Base-by-base conservation (phyloP, 2,888 invertebrate genomes). In the Bugula neritina region DNA sequence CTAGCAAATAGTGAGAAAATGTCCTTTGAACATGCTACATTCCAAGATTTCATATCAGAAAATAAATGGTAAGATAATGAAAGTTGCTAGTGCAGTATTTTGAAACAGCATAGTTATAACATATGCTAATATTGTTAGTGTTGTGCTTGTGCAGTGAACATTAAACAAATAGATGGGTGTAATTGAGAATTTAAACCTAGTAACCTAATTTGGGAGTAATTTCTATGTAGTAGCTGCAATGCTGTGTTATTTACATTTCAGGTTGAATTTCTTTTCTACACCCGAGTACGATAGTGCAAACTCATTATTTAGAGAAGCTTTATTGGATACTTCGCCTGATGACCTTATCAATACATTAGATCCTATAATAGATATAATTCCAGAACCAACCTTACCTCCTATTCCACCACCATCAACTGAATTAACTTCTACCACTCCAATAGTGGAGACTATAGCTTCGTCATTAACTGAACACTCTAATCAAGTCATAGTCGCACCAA, bases 21-120 rank as follows among this genome's bases (percentile, higher is more conserved):
- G 2, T 31, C 31, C n/a, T 13, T 25, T 27, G 63, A 63, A 3
- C 17, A 21, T 2, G 25, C 63, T n/a, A 63, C 63, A 63, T 63
- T 63, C 63, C 63, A 63, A 10, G 63, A 63, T 34, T 63, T 13
- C 63, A 25, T 63, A 63, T 17, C 27, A 13, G 63, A 63, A 10
- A 63, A 63, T 31, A 63, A 63, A 63, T 63, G 63, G 63, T 63
- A 13, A 25, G 63, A n/a, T n/a, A n/a, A n/a, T n/a, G n/a, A n/a
- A n/a, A n/a, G n/a, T n/a, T n/a, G n/a, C n/a, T n/a, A n/a, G n/a
- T n/a, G n/a, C n/a, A n/a, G n/a, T n/a, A n/a, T n/a, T n/a, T n/a
- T n/a, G n/a, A n/a, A n/a, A n/a, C n/a, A n/a, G n/a, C n/a, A n/a
- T n/a, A n/a, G n/a, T n/a, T n/a, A n/a, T n/a, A n/a, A n/a, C n/a